These are phyloP conservation scores for Drosophila varians DNA, from an alignment of 1,140 invertebrate species.

Conservation along the genomic window DNA sequence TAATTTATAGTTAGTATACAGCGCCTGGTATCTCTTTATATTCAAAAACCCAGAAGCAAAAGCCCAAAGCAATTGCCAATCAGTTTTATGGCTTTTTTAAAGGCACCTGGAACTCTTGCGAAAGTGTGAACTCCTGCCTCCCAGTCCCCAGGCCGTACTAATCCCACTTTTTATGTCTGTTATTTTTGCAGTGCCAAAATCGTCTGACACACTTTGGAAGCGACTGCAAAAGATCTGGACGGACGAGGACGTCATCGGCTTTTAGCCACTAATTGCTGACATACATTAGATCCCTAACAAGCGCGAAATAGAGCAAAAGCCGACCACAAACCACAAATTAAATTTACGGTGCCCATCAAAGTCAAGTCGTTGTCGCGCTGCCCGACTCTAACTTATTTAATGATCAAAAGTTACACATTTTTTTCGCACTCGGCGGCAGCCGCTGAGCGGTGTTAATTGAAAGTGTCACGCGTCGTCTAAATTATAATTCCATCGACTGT, in stretches of 20 bases:
- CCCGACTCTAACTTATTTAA: conserved; percentile 61
- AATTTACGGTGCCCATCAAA: conserved; percentile 51
- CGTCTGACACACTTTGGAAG: conserved; percentile 41
- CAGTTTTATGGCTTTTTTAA: conserved; percentile 11
- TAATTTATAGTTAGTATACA: too few relatives aligned
- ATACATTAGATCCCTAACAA: conserved; percentile 58
- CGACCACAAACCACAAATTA: conserved; percentile 66
- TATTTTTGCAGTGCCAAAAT: conserved; percentile 53
- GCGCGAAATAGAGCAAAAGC: conserved; percentile 32
- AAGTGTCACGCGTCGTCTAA: conserved; percentile 55
- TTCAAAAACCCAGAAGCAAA: not conserved
- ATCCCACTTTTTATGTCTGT: conserved; percentile 17
- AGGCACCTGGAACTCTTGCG: not conserved
- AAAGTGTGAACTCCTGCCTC: too few relatives aligned
- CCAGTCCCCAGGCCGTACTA: conserved; percentile 22
- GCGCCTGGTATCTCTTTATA: not conserved
- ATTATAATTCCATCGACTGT: conserved; percentile 33
- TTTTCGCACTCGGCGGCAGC: conserved; percentile 35
- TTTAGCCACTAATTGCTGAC: conserved; percentile 63
- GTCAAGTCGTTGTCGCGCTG: conserved; percentile 37
- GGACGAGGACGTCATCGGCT: conserved; percentile 12
- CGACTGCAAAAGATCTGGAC: conserved; percentile 4
- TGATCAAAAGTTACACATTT: conserved; percentile 57
- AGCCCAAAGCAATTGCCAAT: conserved; percentile 2
- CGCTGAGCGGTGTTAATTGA: conserved; percentile 56